Percentiles rank a stretch among this genome's conserved stretches.
These are phyloP conservation scores for Tetrao urogallus DNA, from an alignment of 2,113 vertebrate species.

Conservation along the genomic window DNA sequence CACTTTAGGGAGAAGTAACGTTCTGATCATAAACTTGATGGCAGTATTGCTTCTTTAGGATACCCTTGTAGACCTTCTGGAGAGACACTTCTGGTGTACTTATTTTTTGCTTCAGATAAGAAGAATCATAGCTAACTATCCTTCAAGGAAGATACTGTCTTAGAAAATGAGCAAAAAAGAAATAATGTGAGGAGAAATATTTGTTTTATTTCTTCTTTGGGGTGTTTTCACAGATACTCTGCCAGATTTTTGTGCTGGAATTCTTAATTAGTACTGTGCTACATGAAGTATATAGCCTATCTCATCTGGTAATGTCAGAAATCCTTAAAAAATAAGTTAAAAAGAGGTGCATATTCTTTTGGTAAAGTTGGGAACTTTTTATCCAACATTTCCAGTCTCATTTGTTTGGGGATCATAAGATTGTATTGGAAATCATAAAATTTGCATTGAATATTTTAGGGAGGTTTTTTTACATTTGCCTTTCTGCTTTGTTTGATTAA, in stretches of 20 bases:
- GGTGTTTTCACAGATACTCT: background rate
- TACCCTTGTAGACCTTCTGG: accelerated
- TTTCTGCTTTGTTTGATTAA: slow-evolving; percentile 48
- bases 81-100: background rate
- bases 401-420: slow-evolving; percentile 29
- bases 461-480: slow-evolving; percentile 43
- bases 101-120: background rate
- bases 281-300: background rate
- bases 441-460: slow-evolving; percentile 39
- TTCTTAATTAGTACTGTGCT: background rate
- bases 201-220: background rate
- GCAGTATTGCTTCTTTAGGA: background rate
- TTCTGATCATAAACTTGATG: background rate
- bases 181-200: accelerated
- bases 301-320: background rate
- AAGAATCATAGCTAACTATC: background rate
- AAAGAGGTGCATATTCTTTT: background rate
- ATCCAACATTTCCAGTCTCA: background rate
- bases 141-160: accelerated
- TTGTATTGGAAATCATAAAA: slow-evolving; percentile 15
- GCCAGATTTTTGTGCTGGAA: background rate
- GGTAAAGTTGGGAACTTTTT: background rate
- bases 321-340: background rate
- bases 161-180: background rate
- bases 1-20: accelerated